Evolutionary conservation across 1,140 invertebrate genomes (phyloP), one percentile per base, ranked within the genome.

Genomic region (Ceratina calcarata): DNA sequence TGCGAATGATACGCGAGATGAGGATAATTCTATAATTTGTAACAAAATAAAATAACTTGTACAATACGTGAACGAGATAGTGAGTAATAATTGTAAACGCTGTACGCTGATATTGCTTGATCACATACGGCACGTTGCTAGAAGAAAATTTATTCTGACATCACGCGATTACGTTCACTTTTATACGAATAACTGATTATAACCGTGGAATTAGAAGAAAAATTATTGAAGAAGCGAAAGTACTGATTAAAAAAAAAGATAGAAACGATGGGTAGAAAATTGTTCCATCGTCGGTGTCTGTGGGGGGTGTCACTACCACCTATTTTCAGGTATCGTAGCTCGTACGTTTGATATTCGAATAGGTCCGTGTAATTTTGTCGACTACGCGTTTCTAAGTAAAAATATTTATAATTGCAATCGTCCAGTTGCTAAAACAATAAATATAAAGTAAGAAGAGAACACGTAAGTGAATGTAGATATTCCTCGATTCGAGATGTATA

Each of bases 391-490:
- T 53, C 45, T 45, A 67, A 62, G 80, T 58, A 55, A 53, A 81
- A 66, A 51, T 66, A 61, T 81, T 86, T 77, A 12, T 71, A 86
- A 86, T 77, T 64, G 53, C 51, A 82, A 83, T 84, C 86, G 80
- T 87, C 86, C 84, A 86, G 76, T 79, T 76, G 67, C 68, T 83
- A 88, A n/a, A 88, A 89, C 78, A 87, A 85, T 88, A 88, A 58
- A 82, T 88, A 69, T 87, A 87, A 78, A 84, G 67, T 87, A 80
- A 81, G 82, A 51, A 62, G 37, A 67, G 58, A 66, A 77, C 67
- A 72, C 66, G 79, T 80, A 60, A 67, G 83, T 84, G 68, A 68
- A 0, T 74, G 62, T 68, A 80, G 32, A 53, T 67, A 83, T 57
- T 61, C 70, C 45, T 78, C 66, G 66, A 32, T 51, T 69, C n/a